Evolutionary conservation across 2,113 vertebrate species (phyloP), one percentile per base, ranked within the genome.

Genomic region (Tonatia bakeri): DNA sequence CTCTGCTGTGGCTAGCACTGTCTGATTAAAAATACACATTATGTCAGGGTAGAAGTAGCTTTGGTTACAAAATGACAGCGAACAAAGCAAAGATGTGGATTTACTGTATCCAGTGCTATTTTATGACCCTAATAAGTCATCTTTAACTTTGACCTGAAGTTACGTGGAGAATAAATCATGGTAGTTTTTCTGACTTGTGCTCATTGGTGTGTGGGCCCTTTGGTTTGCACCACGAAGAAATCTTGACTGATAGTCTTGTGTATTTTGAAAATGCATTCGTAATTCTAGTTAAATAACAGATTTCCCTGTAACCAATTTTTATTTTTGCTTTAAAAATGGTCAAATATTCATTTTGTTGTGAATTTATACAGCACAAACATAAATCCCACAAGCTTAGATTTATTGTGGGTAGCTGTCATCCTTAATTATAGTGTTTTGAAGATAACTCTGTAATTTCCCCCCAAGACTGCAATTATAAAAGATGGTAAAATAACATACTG

Each of bases 1-100:
- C 85, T 95, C 92, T 96, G 73, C 95, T 91, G 82, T 84, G 91
- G 40, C 75, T 94, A 96, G 95, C 94, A 67, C 70, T 40, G 47
- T 83, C 93, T 92, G 95, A 96, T 97, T 97, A 94, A 97, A 97
- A 97, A 94, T 96, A 91, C 54, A 91, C 93, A 95, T 97, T 93
- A 95, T 90, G 82, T 73, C 91, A 89, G 79, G 40, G 33, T 50
- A 96, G 95, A 91, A 91, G 96, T 87, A 89, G 86, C 93, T 97
- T 95, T 94, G 88, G 88, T 94, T 96, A 97, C 86, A 84, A 93
- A 95, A 43, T 96, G 95, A 91, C 91, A 86, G 88, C 47, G 79
- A 87, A 84, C 82, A 97, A 96, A 91, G 82, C 91, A 95, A 94
- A 97, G 93, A 47, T 56, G 84, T 97, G 95, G 91, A 95, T 97